These are phyloP conservation scores for Podotricha telesiphe DNA, from an alignment of 2,888 invertebrate species.

Conservation along the genomic window DNA sequence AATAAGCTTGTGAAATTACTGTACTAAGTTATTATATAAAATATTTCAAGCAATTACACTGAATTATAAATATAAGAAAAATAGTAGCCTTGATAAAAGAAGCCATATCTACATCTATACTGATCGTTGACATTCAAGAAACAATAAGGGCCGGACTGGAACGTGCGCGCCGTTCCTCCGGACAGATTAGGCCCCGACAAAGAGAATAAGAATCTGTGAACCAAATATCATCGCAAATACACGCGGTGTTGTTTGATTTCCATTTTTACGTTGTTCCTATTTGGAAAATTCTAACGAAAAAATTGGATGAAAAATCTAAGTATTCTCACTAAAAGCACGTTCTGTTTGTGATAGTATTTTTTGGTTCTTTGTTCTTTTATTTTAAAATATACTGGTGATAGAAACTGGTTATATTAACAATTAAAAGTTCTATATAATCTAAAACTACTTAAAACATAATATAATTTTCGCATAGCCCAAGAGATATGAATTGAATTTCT, in stretches of 20 bases:
- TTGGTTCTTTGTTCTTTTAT: not conserved
- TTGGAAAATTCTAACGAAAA: slow-evolving; percentile 58
- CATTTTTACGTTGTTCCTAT: slow-evolving; percentile 73
- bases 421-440: too few relatives aligned
- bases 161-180: slow-evolving; percentile 70
- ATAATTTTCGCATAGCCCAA: too few relatives aligned
- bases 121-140: slow-evolving; percentile 66
- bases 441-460: too few relatives aligned
- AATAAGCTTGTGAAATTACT: too few relatives aligned
- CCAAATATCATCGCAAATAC: slow-evolving; percentile 76
- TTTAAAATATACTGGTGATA: not conserved
- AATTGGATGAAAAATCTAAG: slow-evolving; percentile 68
- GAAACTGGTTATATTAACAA: not conserved
- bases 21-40: not conserved
- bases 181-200: slow-evolving; percentile 71
- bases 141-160: slow-evolving; percentile 66
- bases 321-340: slow-evolving; percentile 62
- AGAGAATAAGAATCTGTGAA: slow-evolving; percentile 72
- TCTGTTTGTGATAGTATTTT: slow-evolving; percentile 47
- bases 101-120: slow-evolving; percentile 10
- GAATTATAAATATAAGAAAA: not conserved
- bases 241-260: slow-evolving; percentile 70
- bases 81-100: not conserved
- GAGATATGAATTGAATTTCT: too few relatives aligned
- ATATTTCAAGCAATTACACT: not conserved